Evolutionary conservation across 2,113 vertebrate genomes (phyloP).

Genomic region (Carassius carassius): DNA sequence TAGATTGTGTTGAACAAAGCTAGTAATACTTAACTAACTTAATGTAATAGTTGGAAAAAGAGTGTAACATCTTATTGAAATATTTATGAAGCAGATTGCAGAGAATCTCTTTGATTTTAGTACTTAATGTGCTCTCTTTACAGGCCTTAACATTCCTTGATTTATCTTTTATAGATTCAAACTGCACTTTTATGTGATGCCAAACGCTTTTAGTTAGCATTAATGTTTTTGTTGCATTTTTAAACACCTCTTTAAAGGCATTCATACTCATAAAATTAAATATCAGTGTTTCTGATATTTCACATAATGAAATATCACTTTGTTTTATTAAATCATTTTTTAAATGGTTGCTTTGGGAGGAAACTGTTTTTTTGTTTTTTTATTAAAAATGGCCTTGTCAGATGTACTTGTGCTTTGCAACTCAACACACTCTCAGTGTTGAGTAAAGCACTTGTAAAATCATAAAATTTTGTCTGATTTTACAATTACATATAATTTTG

Average conservation of each 20-base stretch:
- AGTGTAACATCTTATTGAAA: not conserved
- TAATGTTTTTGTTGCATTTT: not conserved
- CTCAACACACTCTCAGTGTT: not conserved
- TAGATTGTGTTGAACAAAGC: not conserved
- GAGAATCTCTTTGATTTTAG: not conserved
- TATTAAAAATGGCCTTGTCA: not conserved
- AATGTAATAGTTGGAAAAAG: conserved; percentile 11
- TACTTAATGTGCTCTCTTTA: too few relatives aligned
- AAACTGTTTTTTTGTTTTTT: not conserved
- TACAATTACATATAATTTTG: too few relatives aligned
- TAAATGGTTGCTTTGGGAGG: not conserved
- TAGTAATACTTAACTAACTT: not conserved
- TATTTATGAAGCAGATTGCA: conserved; percentile 12
- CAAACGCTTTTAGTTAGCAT: not conserved
- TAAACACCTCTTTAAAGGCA: conserved; percentile 1
- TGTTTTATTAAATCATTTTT: not conserved
- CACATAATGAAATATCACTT: not conserved
- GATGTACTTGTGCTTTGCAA: not conserved
- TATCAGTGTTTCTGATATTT: not conserved
- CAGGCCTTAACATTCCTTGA: conserved; percentile 6
- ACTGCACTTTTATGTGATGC: conserved; percentile 28
- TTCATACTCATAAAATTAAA: not conserved
- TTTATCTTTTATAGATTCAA: conserved; percentile 30
- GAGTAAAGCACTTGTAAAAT: not conserved
- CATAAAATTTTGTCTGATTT: not conserved